A percentile compares a stretch with the other conserved stretches of the same genome.
phyloP scores from a whole-genome alignment of 2,888 invertebrate species.

The Empis stercorea region DNA sequence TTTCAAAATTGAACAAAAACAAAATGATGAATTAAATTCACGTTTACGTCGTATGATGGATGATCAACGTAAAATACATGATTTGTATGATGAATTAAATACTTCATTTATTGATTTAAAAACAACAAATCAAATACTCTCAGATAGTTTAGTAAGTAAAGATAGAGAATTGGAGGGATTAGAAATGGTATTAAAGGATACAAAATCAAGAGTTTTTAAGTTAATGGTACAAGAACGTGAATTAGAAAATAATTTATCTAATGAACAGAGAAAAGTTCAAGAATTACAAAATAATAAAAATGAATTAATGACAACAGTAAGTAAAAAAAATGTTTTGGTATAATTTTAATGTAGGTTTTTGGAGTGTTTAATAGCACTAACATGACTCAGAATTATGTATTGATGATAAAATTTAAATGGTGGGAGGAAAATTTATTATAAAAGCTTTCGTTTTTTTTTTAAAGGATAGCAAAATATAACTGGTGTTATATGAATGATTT shows the following conservation, averaged over 20 bases:
- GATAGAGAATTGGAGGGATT: slow-evolving; percentile 20
- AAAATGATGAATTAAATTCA: slow-evolving; percentile 23
- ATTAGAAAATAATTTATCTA: slow-evolving; percentile 16
- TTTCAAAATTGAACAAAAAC: slow-evolving; percentile 25
- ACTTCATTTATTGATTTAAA: slow-evolving; percentile 18
- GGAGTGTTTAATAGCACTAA: no score
- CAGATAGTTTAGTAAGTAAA: slow-evolving; percentile 18
- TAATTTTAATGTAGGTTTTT: no score
- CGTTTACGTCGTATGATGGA: slow-evolving; percentile 19
- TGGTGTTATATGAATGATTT: no score
- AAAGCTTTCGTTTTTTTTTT: no score
- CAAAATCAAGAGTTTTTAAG: slow-evolving; percentile 18
- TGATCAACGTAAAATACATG: slow-evolving; percentile 16
- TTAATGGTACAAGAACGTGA: slow-evolving; percentile 19
- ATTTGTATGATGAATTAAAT: slow-evolving; percentile 20
- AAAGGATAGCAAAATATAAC: no score
- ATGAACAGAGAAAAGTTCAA: slow-evolving; percentile 19
- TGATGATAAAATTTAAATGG: no score
- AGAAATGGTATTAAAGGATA: slow-evolving; percentile 14
- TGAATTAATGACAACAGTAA: slow-evolving; percentile 20
- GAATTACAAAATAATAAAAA: slow-evolving; percentile 20
- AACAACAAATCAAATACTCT: slow-evolving; percentile 17
- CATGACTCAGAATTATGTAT: background rate
- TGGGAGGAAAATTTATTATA: no score
- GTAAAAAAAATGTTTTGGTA: background rate